Evolutionary conservation across 1,140 invertebrate genomes (phyloP), one percentile per base, ranked within the genome.

Genomic region (Globodera rostochiensis): DNA sequence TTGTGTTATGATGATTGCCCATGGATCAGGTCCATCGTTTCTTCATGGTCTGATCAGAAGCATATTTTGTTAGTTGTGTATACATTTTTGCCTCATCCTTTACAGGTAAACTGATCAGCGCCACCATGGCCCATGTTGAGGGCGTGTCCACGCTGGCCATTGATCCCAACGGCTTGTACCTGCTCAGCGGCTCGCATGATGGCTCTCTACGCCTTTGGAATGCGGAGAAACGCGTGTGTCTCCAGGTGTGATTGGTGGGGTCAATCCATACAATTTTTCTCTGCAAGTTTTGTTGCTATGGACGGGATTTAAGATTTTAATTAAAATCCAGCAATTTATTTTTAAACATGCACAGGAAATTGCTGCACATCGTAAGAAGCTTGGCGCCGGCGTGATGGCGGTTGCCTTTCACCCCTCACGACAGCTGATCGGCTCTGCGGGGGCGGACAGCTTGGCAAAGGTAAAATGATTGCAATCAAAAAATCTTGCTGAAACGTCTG

Each of bases 151-250:
- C 95, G 91, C 92, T 99, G 87, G 96, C 97, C 85, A 94, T 98
- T 82, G 97, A 99, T 93, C 95, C 96, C 78, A 96, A 98, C 92
- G 97, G 97, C 70, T 92, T 98, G 84, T 99, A 98, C 93, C 93
- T 99, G 90, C 93, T 99, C 84, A 98, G 96, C 90, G 97, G 97
- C 92, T 94, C 94, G 91, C 97, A 99, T 91, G 97, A 99, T 91
- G 98, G 96, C 92, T 98, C 96, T 90, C 95, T 99, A 92, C 93
- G 97, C 90, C 93, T 99, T 88, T 99, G 97, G 97, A 96, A 98
- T 92, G 93, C 98, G 91, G 97, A 99, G 91, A 97, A 95, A 49
- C 70, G 79, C 76, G 75, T 80, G 13, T 89, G 88, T 92, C 77
- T 89, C 21, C 89, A 89, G 83, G 87, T 90, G 73, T 75, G 36